These are phyloP conservation scores for Xanthorhoe designata DNA, from an alignment of 2,888 invertebrate species.

Conservation along the genomic window DNA sequence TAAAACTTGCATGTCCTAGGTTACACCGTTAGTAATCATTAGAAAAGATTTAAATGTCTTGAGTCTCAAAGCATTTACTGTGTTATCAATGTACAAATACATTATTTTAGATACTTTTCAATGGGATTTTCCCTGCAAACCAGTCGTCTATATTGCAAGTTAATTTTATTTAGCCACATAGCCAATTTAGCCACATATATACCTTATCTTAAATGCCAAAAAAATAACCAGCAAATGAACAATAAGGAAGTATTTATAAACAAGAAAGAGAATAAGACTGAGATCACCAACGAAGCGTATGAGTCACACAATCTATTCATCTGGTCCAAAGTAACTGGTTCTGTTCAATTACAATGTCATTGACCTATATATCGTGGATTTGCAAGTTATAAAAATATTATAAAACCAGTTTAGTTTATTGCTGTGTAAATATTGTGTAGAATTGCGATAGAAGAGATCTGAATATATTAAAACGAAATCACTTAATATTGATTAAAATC, in stretches of 20 bases:
- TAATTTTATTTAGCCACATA: neutral
- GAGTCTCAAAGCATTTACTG: too few relatives aligned
- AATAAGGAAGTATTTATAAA: slow-evolving; percentile 52
- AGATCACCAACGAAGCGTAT: slow-evolving; percentile 59
- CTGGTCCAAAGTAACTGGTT: slow-evolving; percentile 53
- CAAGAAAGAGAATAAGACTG: slow-evolving; percentile 50
- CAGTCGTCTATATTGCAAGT: neutral
- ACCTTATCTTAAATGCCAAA: neutral
- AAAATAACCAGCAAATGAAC: slow-evolving; percentile 8
- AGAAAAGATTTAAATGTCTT: too few relatives aligned
- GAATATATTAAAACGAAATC: too few relatives aligned
- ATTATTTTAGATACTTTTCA: too few relatives aligned
- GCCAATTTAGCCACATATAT: too few relatives aligned
- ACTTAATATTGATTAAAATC: too few relatives aligned
- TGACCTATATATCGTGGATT: slow-evolving; percentile 63
- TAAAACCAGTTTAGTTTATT: slow-evolving; percentile 22
- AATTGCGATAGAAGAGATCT: neutral
- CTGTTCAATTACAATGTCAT: slow-evolving; percentile 63
- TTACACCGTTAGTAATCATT: too few relatives aligned
- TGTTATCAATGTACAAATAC: too few relatives aligned
- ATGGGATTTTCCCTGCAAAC: too few relatives aligned
- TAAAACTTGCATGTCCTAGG: too few relatives aligned
- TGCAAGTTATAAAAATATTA: slow-evolving; percentile 24
- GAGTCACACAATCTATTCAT: slow-evolving; percentile 68
- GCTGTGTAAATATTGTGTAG: neutral